Evolutionary conservation across 1,140 invertebrate species (phyloP).

Genomic region (Trichonephila clavata): DNA sequence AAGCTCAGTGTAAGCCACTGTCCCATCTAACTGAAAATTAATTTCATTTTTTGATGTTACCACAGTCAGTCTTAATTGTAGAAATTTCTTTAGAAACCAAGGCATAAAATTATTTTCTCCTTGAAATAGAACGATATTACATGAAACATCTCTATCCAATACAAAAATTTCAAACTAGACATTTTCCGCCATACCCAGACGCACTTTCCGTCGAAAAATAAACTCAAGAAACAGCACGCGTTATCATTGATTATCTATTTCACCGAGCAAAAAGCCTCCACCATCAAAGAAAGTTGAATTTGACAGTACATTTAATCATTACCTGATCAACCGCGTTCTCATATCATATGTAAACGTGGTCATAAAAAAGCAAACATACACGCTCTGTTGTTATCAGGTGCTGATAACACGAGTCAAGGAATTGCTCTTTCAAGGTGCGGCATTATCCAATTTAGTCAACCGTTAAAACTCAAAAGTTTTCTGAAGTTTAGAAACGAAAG

Average conservation of each 20-base stretch:
- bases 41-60: no score
- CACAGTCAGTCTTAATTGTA: no score
- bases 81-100: no score
- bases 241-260: not conserved
- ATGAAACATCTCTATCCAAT: no score
- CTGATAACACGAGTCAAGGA: not conserved
- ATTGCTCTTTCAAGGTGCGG: not conserved
- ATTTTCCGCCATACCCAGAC: no score
- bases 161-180: no score
- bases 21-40: no score
- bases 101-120: no score
- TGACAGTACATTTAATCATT: not conserved
- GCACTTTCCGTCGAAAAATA: not conserved
- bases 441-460: not conserved
- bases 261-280: not conserved
- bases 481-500: not conserved
- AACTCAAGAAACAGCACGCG: not conserved
- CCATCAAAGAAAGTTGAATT: not conserved
- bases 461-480: not conserved
- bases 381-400: constrained; percentile 19
- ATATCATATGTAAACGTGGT: constrained; percentile 26
- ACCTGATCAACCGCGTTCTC: not conserved
- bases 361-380: constrained; percentile 41
- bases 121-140: no score
- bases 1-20: no score